Conservation (phyloP, 2,113 vertebrate genomes). For the Danio rerio region GRCz12tu NC_133198.1:6996001-6996500, state of each 20-base stretch:
- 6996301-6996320: background rate
- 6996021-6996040: background rate
- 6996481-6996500: no score
- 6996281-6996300: background rate
- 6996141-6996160: background rate
- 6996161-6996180: background rate
- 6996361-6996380: no score
- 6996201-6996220: background rate
- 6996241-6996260: background rate
- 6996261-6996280: background rate
- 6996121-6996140: conserved; percentile 3
- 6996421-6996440: no score
- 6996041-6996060: background rate
- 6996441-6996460: no score
- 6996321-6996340: no score
- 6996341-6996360: no score
- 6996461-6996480: no score
- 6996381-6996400: no score
- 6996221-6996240: conserved; percentile 14
- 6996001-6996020: background rate
- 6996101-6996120: background rate
- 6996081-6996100: background rate
- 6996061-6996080: background rate
- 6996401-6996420: no score
- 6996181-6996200: background rate